A percentile compares a stretch with the other conserved stretches of the same genome.
These are phyloP conservation scores for Diploscapter pachys DNA, from an alignment of 1,140 invertebrate genomes.

Conservation along the genomic window DNA sequence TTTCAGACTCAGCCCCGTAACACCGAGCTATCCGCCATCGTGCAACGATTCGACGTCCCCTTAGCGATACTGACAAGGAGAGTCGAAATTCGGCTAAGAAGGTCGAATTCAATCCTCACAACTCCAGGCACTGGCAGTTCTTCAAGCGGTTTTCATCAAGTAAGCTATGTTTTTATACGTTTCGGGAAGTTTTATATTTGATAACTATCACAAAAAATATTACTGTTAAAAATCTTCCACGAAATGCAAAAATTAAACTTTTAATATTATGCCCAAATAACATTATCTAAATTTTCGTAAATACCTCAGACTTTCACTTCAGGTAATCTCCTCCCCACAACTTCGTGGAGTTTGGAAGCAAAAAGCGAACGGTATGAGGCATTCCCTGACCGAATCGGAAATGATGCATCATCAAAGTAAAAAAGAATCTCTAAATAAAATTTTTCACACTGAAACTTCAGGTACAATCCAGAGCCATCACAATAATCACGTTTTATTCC, in stretches of 20 bases:
- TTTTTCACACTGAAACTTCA: neutral
- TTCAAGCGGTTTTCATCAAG: neutral
- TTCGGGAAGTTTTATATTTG: neutral
- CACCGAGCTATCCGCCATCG: constrained; percentile 7
- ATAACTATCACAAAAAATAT: constrained; percentile 1
- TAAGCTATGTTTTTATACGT: neutral
- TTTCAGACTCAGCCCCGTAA: constrained; percentile 11
- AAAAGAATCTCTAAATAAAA: neutral
- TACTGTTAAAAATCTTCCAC: neutral
- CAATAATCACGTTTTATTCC: neutral
- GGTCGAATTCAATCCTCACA: neutral
- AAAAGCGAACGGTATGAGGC: neutral
- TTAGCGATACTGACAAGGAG: neutral
- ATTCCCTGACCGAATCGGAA: constrained; percentile 2
- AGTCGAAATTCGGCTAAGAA: constrained; percentile 1
- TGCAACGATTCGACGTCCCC: constrained; percentile 4
- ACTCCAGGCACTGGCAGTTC: neutral
- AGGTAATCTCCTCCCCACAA: neutral
- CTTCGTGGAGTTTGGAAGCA: constrained; percentile 13
- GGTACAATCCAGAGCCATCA: neutral
- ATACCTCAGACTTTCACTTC: too few species aligned
- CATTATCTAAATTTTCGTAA: too few species aligned
- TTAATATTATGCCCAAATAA: too few species aligned
- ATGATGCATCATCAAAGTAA: constrained; percentile 8
- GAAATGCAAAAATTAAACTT: too few species aligned